These are phyloP conservation scores for Raja brachyura DNA, from an alignment of 2,113 vertebrate species.

Conservation along the genomic window DNA sequence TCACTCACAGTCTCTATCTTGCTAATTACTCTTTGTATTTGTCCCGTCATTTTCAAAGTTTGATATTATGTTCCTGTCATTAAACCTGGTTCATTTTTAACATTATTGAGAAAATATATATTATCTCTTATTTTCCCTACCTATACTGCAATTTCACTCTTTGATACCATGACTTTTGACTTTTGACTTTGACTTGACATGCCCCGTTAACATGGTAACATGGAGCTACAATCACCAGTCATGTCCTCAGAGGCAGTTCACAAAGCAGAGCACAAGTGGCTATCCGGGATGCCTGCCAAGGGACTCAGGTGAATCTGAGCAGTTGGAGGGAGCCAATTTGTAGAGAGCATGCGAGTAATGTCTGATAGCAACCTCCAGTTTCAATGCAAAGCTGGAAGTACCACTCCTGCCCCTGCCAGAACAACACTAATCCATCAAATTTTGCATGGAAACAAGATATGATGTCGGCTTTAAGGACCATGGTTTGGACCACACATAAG, in stretches of 20 bases:
- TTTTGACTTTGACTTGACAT: no score
- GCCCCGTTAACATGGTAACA: not conserved
- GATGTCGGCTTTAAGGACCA: no score
- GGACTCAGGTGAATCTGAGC: not conserved
- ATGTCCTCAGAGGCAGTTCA: not conserved
- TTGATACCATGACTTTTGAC: no score
- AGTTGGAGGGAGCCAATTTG: not conserved
- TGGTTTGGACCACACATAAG: no score
- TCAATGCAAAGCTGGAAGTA: no score
- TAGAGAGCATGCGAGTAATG: no score
- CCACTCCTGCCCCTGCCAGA: no score
- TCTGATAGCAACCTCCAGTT: no score
- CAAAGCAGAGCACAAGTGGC: not conserved
- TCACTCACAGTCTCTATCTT: not conserved
- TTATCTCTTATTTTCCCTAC: not conserved
- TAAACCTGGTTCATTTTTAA: not conserved
- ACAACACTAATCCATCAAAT: no score
- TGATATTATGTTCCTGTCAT: not conserved
- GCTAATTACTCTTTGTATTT: not conserved
- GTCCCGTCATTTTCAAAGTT: not conserved
- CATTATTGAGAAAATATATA: not conserved
- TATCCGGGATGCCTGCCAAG: not conserved
- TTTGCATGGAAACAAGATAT: no score
- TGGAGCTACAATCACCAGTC: not conserved
- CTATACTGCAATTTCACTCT: not conserved